Evolutionary conservation across 2,113 vertebrate genomes (phyloP).

Genomic region (Lagopus leucura): DNA sequence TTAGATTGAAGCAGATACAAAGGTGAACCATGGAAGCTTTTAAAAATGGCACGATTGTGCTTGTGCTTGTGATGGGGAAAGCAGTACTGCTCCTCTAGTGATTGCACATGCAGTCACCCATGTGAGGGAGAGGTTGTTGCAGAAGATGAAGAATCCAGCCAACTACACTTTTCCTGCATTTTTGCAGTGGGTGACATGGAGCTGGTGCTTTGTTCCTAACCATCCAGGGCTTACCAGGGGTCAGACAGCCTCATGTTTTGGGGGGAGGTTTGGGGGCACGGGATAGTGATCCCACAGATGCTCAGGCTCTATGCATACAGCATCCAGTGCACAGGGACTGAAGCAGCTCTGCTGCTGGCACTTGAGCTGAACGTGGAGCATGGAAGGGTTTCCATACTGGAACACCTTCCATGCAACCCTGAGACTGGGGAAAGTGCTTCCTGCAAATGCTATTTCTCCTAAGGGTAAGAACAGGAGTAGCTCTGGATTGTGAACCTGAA

Average conservation of each 20-base stretch:
- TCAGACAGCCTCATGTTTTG: not conserved
- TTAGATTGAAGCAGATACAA: not conserved
- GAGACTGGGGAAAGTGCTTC: not conserved
- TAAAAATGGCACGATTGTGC: not conserved
- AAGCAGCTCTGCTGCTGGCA: not conserved
- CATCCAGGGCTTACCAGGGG: not conserved
- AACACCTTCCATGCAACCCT: not conserved
- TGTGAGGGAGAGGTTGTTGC: not conserved
- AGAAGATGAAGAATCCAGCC: not conserved
- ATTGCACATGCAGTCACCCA: not conserved
- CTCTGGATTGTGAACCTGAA: not conserved
- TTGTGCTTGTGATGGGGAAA: not conserved
- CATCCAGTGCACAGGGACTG: too few species aligned
- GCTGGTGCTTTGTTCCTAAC: not conserved
- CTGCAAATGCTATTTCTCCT: not conserved
- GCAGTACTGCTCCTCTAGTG: not conserved
- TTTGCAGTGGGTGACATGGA: not conserved
- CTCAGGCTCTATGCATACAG: not conserved
- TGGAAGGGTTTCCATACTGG: not conserved
- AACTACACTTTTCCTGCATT: not conserved
- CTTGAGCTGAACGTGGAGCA: not conserved
- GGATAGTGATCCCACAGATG: not conserved
- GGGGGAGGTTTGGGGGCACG: fast-evolving
- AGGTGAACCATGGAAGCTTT: not conserved
- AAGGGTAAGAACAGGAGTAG: not conserved